These are phyloP conservation scores for Nautilus pompilius DNA, from an alignment of 1,140 invertebrate species.

Conservation along the genomic window DNA sequence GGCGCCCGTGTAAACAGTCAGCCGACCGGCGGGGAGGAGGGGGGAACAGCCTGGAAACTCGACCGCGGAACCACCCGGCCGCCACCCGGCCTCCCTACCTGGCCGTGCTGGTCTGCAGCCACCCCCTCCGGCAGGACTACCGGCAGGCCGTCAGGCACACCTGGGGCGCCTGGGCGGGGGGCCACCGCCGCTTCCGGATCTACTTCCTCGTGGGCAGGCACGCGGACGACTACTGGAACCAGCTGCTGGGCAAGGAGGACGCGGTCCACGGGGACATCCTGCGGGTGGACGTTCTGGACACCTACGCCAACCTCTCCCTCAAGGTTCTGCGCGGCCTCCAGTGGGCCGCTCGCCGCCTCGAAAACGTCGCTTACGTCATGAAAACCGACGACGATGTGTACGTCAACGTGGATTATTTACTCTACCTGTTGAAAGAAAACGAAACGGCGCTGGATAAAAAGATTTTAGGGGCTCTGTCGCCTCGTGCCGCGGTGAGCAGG, in stretches of 20 bases:
- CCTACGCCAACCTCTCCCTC: slow-evolving; percentile 39
- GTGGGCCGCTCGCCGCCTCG: slow-evolving; percentile 70
- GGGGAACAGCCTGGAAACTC: no score
- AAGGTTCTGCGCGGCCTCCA: slow-evolving; percentile 76
- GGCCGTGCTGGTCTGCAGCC: slow-evolving; percentile 16
- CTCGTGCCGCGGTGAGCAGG: neutral
- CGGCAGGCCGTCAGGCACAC: slow-evolving; percentile 14
- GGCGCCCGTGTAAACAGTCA: no score
- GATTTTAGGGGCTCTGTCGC: neutral
- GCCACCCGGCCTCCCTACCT: no score
- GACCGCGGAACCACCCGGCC: no score
- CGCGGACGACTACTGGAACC: slow-evolving; percentile 9
- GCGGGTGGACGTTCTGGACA: slow-evolving; percentile 33
- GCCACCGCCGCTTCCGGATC: slow-evolving; percentile 2
- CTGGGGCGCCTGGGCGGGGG: slow-evolving; percentile 13
- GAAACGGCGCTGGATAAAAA: neutral
- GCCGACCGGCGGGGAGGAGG: no score
- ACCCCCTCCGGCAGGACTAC: slow-evolving; percentile 9
- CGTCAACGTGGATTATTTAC: slow-evolving; percentile 59
- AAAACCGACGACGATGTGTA: slow-evolving; percentile 90
- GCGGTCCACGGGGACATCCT: slow-evolving; percentile 33
- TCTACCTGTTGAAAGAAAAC: slow-evolving; percentile 10
- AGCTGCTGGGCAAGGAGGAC: slow-evolving; percentile 58
- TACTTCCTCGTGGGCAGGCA: slow-evolving; percentile 16
- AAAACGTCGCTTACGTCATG: slow-evolving; percentile 67